Evolutionary conservation across 1,140 invertebrate species (phyloP), one percentile per base, ranked within the genome.

Genomic region (Caerostris darwini): DNA sequence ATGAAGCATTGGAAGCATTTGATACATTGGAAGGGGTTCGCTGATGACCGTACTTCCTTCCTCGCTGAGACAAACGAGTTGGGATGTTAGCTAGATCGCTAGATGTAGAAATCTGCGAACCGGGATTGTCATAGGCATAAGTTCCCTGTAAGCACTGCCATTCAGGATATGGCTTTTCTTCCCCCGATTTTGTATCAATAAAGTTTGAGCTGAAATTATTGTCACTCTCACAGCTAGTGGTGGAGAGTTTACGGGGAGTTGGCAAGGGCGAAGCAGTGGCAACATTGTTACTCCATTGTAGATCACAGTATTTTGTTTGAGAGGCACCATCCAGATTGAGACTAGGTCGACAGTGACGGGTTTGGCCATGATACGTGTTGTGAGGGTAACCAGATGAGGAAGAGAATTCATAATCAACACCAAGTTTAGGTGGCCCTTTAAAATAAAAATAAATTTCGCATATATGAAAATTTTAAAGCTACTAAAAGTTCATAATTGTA

Each of bases 311-410:
- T 53, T 97, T 96, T 12, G 98, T 95, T 3, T 98, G 97, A 97
- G 67, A 92, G 95, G 95, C 91, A 94, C 94, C 95, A n/a, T 97
- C 97, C 94, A 97, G 96, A 94, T 96, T 96, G 90, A 97, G 94
- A 95, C 95, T 96, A 94, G 97, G 97, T 94, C 98, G 97, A 94
- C 97, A 97, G 95, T 98, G 98, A 94, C 97, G 96, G 10, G 97
- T 97, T 34, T 98, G 98, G 14, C 98, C 98, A 96, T 99, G 98
- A 96, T 99, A 99, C 3, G 98, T 99, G 96, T 98, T 98, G 96
- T 98, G 98, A 86, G 97, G 97, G 96, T 98, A 98, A 14, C 97
- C 97, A 77, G 96, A 97, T 50, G 95, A 92, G 6, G 96, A 96
- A 6, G 96, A 96, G 95, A 97, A 97, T 95, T 97, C 97, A 94